phyloP scores from a whole-genome alignment of 2,888 invertebrate species.

The Hofmannophila pseudospretella region DNA sequence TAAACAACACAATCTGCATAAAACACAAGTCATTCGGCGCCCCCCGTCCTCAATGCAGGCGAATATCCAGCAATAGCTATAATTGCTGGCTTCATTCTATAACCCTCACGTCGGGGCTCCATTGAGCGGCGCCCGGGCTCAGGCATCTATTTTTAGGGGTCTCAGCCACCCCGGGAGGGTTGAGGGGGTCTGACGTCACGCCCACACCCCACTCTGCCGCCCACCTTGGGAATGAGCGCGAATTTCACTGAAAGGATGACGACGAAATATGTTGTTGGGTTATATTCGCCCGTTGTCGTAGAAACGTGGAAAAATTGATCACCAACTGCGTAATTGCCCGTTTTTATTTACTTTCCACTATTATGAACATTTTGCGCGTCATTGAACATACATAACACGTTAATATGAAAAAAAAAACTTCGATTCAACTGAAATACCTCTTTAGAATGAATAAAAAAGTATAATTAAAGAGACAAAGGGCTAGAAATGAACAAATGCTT shows the following conservation, averaged over 20 bases:
- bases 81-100: conserved; percentile 20
- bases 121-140: conserved; percentile 68
- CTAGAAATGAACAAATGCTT: too few relatives aligned
- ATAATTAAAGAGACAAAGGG: too few relatives aligned
- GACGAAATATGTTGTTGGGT: conserved; percentile 39
- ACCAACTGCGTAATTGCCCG: conserved; percentile 25
- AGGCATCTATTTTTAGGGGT: conserved; percentile 67
- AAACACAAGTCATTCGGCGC: not conserved
- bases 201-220: conserved; percentile 23
- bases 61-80: not conserved
- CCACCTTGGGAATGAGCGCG: conserved; percentile 35
- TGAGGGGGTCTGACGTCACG: conserved; percentile 45
- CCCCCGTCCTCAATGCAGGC: not conserved
- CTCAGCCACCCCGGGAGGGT: conserved; percentile 21
- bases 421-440: too few relatives aligned
- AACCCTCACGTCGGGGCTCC: conserved; percentile 29
- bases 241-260: conserved; percentile 32
- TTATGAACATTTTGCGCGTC: too few relatives aligned
- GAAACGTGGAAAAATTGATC: conserved; percentile 34
- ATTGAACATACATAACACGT: too few relatives aligned
- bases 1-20: conserved; percentile 1
- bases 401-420: too few relatives aligned
- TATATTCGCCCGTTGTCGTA: conserved; percentile 32
- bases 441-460: too few relatives aligned
- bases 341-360: too few relatives aligned